Conservation (phyloP, 2,888 invertebrate species). For the Cantharis nigra region DNA sequence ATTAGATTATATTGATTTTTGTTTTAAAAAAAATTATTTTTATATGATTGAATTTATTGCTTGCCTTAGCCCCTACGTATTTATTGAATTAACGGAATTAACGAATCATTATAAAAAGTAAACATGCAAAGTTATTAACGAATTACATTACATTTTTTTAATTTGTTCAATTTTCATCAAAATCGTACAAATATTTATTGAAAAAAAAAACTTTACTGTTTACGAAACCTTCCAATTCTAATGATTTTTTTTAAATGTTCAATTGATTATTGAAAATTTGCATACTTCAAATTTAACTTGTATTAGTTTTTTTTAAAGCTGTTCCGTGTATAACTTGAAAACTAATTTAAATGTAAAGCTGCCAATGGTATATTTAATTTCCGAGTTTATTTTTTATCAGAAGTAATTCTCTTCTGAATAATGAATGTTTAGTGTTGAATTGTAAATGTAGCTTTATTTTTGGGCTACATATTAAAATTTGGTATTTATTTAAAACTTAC, state of each 20-base stretch:
- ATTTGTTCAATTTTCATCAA: no score
- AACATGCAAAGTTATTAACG: no score
- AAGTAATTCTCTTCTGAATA: background rate
- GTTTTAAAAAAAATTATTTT: no score
- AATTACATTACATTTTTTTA: no score
- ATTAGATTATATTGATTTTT: no score
- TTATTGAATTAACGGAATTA: no score
- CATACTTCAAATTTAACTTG: background rate
- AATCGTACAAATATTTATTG: no score
- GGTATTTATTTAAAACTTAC: background rate
- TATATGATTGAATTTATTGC: no score
- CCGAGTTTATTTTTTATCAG: background rate
- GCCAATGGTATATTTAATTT: background rate
- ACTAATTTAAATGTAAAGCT: background rate
- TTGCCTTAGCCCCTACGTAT: no score
- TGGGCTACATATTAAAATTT: background rate
- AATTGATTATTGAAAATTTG: background rate
- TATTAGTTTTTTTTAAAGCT: background rate
- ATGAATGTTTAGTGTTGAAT: background rate
- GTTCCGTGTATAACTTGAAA: background rate
- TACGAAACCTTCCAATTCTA: background rate
- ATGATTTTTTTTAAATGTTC: background rate
- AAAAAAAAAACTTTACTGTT: background rate
- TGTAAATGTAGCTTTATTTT: background rate
- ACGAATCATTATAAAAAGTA: no score